phyloP scores from a whole-genome alignment of 1,140 invertebrate genomes.

The Antheraea mylitta region DNA sequence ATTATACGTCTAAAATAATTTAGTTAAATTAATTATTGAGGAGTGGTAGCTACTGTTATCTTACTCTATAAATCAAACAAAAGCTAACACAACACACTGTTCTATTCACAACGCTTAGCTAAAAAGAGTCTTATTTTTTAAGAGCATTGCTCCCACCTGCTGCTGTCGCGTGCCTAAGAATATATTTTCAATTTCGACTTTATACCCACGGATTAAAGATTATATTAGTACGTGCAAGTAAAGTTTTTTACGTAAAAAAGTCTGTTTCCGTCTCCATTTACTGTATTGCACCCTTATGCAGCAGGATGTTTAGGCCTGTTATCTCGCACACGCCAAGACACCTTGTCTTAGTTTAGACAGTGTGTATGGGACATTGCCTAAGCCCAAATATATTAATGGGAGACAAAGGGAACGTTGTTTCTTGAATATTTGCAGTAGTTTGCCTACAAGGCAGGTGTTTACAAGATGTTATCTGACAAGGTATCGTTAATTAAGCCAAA shows the following conservation, averaged over 20 bases:
- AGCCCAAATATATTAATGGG: conserved; percentile 60
- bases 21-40: conserved; percentile 2
- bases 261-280: conserved; percentile 45
- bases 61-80: conserved; percentile 40
- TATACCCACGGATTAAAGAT: conserved; percentile 21
- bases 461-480: conserved; percentile 52
- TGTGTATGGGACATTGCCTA: conserved; percentile 34
- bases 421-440: conserved; percentile 58
- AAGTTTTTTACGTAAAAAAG: conserved; percentile 63
- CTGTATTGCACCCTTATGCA: conserved; percentile 56
- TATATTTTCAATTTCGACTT: conserved; percentile 22
- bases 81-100: conserved; percentile 54
- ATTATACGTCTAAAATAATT: background rate
- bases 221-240: background rate
- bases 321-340: conserved; percentile 71
- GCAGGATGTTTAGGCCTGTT: conserved; percentile 71
- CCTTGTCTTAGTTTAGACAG: conserved; percentile 49
- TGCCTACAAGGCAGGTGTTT: conserved; percentile 56
- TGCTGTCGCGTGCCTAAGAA: conserved; percentile 64
- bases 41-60: conserved; percentile 26
- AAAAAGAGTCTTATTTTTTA: conserved; percentile 75
- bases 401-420: conserved; percentile 62
- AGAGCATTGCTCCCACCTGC: conserved; percentile 69
- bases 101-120: conserved; percentile 56
- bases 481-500: conserved; percentile 53